Evolutionary conservation across 2,888 invertebrate genomes (phyloP).

Genomic region (Melipona bicolor): DNA sequence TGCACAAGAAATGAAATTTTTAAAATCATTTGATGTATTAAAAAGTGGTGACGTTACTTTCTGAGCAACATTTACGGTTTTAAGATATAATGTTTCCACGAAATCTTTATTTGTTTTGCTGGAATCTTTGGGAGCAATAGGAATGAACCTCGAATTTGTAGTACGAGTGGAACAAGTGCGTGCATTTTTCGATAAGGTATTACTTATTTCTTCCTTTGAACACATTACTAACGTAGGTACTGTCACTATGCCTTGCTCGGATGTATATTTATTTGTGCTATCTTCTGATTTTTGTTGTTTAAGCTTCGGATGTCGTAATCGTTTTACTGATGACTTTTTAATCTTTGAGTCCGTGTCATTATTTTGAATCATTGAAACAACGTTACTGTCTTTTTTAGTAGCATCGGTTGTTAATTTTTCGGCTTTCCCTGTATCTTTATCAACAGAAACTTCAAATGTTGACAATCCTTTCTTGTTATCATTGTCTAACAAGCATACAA

Average conservation of each 20-base stretch:
- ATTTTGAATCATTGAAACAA: background rate
- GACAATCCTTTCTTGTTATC: constrained; percentile 30
- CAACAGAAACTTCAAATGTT: background rate
- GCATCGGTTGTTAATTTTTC: constrained; percentile 9
- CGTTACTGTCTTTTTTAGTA: background rate
- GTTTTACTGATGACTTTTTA: constrained; percentile 41
- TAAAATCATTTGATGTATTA: constrained; percentile 23
- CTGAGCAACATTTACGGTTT: constrained; percentile 67
- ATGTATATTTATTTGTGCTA: constrained; percentile 37
- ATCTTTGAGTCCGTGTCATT: constrained; percentile 45
- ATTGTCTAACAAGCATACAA: background rate
- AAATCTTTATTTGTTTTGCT: background rate
- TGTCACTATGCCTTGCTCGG: constrained; percentile 69
- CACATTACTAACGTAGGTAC: constrained; percentile 78
- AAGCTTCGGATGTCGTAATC: constrained; percentile 42
- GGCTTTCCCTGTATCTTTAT: constrained; percentile 8
- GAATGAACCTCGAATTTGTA: constrained; percentile 71
- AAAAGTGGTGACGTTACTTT: constrained; percentile 27
- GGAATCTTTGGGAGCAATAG: constrained; percentile 76
- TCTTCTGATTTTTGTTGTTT: constrained; percentile 45
- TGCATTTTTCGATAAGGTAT: constrained; percentile 39
- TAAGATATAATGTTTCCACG: constrained; percentile 59
- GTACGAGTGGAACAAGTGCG: constrained; percentile 26
- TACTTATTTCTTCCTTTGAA: constrained; percentile 73
- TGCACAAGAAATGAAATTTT: background rate